These are phyloP conservation scores for Malurus leucopterus DNA, from an alignment of 2,797 vertebrate genomes.

Conservation along the genomic window DNA sequence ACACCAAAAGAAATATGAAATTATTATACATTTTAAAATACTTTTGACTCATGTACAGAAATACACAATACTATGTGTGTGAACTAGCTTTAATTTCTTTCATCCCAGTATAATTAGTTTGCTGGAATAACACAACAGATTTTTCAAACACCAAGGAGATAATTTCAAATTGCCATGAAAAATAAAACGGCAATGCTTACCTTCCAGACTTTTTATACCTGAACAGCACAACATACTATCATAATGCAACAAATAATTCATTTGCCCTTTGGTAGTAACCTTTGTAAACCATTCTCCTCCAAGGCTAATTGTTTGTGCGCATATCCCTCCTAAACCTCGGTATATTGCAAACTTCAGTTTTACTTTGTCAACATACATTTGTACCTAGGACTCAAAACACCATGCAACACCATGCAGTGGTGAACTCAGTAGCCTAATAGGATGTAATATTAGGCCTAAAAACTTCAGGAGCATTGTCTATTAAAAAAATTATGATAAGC, in stretches of 20 bases:
- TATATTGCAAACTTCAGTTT: background rate
- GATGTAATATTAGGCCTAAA: background rate
- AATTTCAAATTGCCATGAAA: background rate
- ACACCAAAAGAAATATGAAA: background rate
- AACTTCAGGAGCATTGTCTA: background rate
- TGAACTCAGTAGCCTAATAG: background rate
- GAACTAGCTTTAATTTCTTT: background rate
- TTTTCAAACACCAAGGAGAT: background rate
- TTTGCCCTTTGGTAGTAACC: background rate
- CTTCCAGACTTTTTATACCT: background rate
- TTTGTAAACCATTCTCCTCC: background rate
- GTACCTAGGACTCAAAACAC: background rate
- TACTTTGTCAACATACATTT: background rate
- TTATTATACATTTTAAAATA: background rate
- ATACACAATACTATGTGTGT: background rate
- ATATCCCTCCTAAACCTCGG: background rate
- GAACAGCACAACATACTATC: background rate
- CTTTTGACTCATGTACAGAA: background rate
- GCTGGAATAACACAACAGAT: background rate
- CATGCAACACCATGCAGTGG: background rate
- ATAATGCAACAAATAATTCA: background rate
- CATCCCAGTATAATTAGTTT: background rate
- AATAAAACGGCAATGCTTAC: background rate
- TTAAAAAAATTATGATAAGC: background rate
- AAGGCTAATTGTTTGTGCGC: accelerated